Base-by-base conservation (phyloP, 2,888 invertebrate species). In the Deilephila porcellus region DNA sequence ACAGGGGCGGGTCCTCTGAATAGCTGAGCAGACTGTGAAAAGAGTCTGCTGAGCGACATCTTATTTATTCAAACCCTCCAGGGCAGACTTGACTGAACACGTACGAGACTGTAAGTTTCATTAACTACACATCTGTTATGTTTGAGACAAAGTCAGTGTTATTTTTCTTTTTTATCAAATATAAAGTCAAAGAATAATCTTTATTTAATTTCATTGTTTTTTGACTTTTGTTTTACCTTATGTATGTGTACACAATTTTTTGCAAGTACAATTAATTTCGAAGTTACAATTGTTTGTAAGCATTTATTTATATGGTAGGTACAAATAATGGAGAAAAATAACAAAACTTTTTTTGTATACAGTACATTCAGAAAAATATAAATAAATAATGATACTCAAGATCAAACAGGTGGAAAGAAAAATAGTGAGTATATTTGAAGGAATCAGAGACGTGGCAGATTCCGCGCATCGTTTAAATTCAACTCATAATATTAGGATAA, bases 21-120 rank as follows among this genome's bases (percentile, higher is more conserved):
- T 90, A 86, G 78, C 70, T 81, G 77, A 90, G 82, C 78, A 86
- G 81, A 60, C 62, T 74, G 74, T 90, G 89, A 90, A 86, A 83
- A 88, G 89, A 83, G 77, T 76, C 78, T 79, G 83, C 78, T 78
- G 82, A 83, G 85, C 81, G 83, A 83, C 81, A 70, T 74, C 75
- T 90, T 85, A 89, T 82, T 90, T 90, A 90, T 90, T 89, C 90
- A 87, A 76, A 73, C 73, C 72, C 75, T 79, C 77, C 56, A 59
- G 78, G 74, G 80, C 77, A 77, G 73, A 53, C 60, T 59, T 45
- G 67, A 8, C 59, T 59, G 25, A 37, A 64, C 64, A 72, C 53
- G n/a, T 52, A 11, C 53, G 3, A 56, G 56, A 20, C 64, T 64
- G 20, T n/a, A 34, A 37, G 45, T 52, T 14, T 20, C 67, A 25